Base-by-base conservation (phyloP, 1,140 invertebrate species). In the Helicoverpa zea region DNA sequence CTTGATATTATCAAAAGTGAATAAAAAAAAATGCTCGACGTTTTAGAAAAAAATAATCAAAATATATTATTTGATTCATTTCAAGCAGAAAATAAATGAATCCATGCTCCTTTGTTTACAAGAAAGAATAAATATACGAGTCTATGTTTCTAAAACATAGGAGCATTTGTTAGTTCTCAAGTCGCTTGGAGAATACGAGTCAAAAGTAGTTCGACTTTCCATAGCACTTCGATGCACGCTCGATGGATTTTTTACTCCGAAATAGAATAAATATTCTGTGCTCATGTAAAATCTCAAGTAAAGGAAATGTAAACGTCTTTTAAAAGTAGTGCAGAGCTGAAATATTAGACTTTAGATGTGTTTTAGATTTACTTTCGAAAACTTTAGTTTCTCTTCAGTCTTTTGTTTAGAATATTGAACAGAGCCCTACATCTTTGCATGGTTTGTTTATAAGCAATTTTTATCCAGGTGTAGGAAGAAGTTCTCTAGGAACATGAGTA, bases 221-320 rank as follows among this genome's bases (percentile, higher is more conserved):
- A 18, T 10, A 29, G 23, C 58, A 64, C 35, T 43, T 64, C 35
- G 9, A 64, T n/a, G 61, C 61, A 9, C 7, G 61, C n/a, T 64
- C 13, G 30, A 64, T 64, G 5, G 61, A 43, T 43, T 64, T 63
- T 61, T 43, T 43, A 16, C 61, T 64, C 9, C 16, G 30, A 30
- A 13, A 61, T 59, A 23, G 16, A 59, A 59, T 61, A 61, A 61
- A 63, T 63, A 63, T 59, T 29, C 30, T 63, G 11, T 2, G 29
- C 29, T 13, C n/a, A 43, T 13, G 61, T 63, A 30, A 29, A 43
- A 63, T 63, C 61, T 63, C 35, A 13, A 43, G 14, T n/a, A 63
- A 13, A 63, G 61, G 14, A 63, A 63, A 63, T n/a, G 29, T 63
- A 63, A 63, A 63, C 14, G 30, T 23, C 14, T 43, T 63, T 61